Conservation (phyloP, 2,797 vertebrate species). For the Dromococcyx pavoninus region DNA sequence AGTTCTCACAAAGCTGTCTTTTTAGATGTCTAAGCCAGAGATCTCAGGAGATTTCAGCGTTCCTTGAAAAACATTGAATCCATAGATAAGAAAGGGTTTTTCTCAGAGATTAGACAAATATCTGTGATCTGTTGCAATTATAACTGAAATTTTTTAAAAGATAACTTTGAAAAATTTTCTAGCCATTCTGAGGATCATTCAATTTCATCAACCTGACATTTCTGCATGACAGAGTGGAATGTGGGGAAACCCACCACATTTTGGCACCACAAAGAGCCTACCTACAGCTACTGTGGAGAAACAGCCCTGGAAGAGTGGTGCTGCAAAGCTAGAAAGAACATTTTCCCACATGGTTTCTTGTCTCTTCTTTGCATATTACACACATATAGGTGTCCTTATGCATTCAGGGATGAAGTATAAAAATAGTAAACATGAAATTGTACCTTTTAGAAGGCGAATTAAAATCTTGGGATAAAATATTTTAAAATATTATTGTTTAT, state of each 20-base stretch:
- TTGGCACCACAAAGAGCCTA: not conserved
- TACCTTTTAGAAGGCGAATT: not conserved
- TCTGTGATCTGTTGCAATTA: not conserved
- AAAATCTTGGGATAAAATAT: not conserved
- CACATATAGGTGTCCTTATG: not conserved
- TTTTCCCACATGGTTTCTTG: not conserved
- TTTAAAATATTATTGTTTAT: not conserved
- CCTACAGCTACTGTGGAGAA: not conserved
- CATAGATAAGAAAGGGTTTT: not conserved
- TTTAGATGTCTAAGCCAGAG: not conserved
- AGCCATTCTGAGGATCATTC: not conserved
- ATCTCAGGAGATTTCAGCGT: not conserved
- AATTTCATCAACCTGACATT: not conserved
- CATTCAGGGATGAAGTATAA: not conserved
- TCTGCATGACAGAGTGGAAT: not conserved
- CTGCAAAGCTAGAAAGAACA: not conserved
- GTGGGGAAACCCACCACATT: fast-evolving
- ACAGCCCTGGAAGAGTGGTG: not conserved
- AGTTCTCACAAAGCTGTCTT: not conserved
- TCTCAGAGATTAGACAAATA: not conserved
- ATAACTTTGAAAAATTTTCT: not conserved
- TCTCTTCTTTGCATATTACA: not conserved
- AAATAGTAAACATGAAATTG: not conserved
- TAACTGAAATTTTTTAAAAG: not conserved
- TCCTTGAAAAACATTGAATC: not conserved